Conservation (phyloP, 2,888 invertebrate species). For the Mesodorylaimus sp. region DNA sequence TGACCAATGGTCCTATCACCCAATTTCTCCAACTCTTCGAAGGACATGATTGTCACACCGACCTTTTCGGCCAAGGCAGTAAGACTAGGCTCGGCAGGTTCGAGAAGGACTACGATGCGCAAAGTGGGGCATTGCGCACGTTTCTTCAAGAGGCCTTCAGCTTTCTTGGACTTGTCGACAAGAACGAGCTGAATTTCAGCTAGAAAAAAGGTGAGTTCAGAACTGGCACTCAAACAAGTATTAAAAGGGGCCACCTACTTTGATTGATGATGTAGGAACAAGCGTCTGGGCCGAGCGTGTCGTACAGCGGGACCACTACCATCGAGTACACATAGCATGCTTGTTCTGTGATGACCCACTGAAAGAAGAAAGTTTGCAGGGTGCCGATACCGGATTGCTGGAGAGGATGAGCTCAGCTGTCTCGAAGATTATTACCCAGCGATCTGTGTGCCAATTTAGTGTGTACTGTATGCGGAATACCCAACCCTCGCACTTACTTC, state of each 20-base stretch:
- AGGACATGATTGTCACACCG: background rate
- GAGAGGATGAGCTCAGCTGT: no score
- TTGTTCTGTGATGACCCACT: slow-evolving; percentile 83
- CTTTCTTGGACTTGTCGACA: slow-evolving; percentile 8
- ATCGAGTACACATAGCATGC: slow-evolving; percentile 78
- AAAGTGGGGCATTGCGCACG: slow-evolving; percentile 19
- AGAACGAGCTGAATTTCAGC: slow-evolving; percentile 7
- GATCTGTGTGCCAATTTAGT: no score
- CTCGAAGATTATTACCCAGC: no score
- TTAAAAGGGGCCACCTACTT: slow-evolving; percentile 19
- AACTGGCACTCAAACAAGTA: background rate
- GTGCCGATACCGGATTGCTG: no score
- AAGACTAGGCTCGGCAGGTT: slow-evolving; percentile 15
- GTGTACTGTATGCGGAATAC: no score
- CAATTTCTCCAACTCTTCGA: background rate
- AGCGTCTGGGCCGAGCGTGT: slow-evolving; percentile 85
- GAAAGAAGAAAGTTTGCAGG: no score
- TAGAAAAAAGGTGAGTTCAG: background rate
- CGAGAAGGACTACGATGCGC: slow-evolving; percentile 20
- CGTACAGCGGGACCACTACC: slow-evolving; percentile 85
- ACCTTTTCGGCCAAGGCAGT: slow-evolving; percentile 8
- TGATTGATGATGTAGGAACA: slow-evolving; percentile 48
- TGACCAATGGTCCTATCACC: background rate
- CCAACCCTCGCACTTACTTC: slow-evolving; percentile 26
- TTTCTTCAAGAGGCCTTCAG: slow-evolving; percentile 17